These are phyloP conservation scores for Temnothorax rugatulus DNA, from an alignment of 2,888 invertebrate genomes.

Conservation along the genomic window DNA sequence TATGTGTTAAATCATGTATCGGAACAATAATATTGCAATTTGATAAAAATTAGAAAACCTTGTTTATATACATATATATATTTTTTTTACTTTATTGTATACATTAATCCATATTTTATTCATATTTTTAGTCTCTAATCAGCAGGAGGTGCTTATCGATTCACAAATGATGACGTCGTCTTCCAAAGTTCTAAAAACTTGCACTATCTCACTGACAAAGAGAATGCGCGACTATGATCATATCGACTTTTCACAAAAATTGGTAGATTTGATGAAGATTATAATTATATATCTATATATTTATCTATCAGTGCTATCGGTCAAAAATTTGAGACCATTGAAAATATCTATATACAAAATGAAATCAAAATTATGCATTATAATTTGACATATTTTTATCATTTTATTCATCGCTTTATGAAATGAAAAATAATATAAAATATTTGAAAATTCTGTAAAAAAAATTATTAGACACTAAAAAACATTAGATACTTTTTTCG, in stretches of 20 bases:
- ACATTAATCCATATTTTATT: background rate
- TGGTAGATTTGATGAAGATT: slow-evolving; percentile 71
- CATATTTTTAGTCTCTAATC: slow-evolving; percentile 73
- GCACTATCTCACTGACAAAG: slow-evolving; percentile 75
- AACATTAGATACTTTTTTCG: background rate
- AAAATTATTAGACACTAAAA: too few species aligned
- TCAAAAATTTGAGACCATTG: background rate
- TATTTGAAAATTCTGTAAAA: background rate
- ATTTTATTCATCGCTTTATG: background rate
- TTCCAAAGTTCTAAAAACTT: slow-evolving; percentile 80
- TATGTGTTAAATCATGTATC: background rate
- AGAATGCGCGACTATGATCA: slow-evolving; percentile 76
- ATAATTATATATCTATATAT: background rate
- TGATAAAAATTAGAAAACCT: background rate
- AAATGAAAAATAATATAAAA: background rate
- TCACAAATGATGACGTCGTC: slow-evolving; percentile 82
- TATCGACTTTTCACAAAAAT: slow-evolving; percentile 77
- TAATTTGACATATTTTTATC: background rate
- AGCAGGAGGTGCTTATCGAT: slow-evolving; percentile 82
- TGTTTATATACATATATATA: background rate
- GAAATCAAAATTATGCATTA: background rate
- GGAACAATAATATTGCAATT: background rate
- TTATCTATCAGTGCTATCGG: background rate
- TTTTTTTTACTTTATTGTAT: background rate
- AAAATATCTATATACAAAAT: background rate